Evolutionary conservation across 2,113 vertebrate species (phyloP).

Genomic region (Climacteris rufus): DNA sequence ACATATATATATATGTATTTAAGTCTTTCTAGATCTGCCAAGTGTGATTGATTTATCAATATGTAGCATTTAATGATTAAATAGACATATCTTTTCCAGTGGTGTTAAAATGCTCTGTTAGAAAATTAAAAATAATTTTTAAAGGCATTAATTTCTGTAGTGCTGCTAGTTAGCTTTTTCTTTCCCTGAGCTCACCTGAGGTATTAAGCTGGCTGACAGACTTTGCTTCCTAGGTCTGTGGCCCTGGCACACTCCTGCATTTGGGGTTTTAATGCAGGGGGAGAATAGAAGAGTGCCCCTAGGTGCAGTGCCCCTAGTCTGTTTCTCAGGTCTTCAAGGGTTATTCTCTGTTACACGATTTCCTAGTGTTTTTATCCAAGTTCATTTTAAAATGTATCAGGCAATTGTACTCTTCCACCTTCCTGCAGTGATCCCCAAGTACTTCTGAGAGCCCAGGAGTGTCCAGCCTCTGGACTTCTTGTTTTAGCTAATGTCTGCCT

Average conservation of each 20-base stretch:
- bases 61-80: slow-evolving; percentile 1
- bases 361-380: not conserved
- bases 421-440: not conserved
- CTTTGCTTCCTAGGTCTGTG: not conserved
- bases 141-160: not conserved
- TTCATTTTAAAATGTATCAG: not conserved
- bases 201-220: not conserved
- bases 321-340: not conserved
- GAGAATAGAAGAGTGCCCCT: not conserved
- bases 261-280: not conserved
- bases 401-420: not conserved
- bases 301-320: not conserved
- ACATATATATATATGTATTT: not conserved
- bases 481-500: not conserved
- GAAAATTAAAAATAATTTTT: slow-evolving; percentile 11
- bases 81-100: not conserved
- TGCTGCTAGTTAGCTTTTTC: not conserved
- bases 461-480: not conserved
- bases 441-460: not conserved
- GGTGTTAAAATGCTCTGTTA: not conserved
- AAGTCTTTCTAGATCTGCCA: not conserved
- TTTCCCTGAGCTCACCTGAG: not conserved
- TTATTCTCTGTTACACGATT: not conserved
- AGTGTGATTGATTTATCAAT: slow-evolving; percentile 15
- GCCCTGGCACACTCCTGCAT: not conserved